phyloP scores from a whole-genome alignment of 1,140 invertebrate genomes.

The Diprion similis region DNA sequence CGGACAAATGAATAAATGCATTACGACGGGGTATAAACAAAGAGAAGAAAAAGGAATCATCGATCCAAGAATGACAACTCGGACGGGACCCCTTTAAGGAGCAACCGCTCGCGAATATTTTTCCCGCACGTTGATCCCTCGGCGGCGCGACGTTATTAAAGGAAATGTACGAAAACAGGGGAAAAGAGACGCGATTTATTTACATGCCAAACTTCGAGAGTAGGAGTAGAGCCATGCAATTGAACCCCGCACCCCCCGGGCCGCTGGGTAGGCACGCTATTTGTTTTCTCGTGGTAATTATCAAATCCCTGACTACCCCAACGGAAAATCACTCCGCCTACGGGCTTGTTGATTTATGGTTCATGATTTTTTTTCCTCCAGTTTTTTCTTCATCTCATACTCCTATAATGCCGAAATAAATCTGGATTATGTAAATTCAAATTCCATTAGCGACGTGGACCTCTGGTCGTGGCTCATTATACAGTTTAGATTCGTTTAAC shows the following conservation, averaged over 20 bases:
- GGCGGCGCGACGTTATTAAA: neutral
- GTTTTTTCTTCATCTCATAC: neutral
- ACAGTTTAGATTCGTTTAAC: constrained; percentile 8
- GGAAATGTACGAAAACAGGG: neutral
- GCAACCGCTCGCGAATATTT: too few relatives aligned
- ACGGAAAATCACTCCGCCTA: constrained; percentile 8
- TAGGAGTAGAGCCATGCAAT: neutral
- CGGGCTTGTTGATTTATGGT: constrained; percentile 7
- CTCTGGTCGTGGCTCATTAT: neutral
- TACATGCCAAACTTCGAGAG: neutral
- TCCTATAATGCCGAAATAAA: constrained; percentile 11
- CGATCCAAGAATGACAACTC: too few relatives aligned
- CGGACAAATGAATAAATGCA: neutral
- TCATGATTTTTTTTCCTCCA: neutral
- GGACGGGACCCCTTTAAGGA: too few relatives aligned
- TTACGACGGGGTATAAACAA: too few relatives aligned
- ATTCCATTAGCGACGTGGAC: neutral
- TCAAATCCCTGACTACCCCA: constrained; percentile 2
- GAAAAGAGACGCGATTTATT: neutral
- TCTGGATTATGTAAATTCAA: constrained; percentile 13
- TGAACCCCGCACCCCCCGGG: neutral
- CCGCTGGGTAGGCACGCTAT: neutral
- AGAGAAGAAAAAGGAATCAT: too few relatives aligned
- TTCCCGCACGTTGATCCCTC: too few relatives aligned
- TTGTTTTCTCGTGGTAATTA: constrained; percentile 4